phyloP scores from a whole-genome alignment of 2,888 invertebrate genomes.

The Thecocarcelia acutangulata region DNA sequence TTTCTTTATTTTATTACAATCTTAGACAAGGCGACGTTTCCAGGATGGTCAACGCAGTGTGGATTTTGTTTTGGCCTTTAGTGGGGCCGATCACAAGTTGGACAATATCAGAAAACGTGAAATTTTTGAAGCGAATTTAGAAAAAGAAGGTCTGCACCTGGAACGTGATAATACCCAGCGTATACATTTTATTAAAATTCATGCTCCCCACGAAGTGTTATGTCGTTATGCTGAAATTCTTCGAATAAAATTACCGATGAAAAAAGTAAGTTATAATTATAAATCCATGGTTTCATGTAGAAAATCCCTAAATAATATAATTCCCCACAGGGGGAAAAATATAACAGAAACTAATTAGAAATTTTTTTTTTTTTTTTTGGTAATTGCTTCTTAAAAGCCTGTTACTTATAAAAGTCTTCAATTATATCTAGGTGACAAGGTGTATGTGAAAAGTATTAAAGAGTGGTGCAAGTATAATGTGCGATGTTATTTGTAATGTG shows the following conservation, averaged over 20 bases:
- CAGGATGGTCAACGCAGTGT: slow-evolving; percentile 83
- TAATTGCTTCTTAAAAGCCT: too few relatives aligned
- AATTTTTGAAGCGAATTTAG: slow-evolving; percentile 85
- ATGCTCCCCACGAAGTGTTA: slow-evolving; percentile 87
- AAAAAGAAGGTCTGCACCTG: slow-evolving; percentile 84
- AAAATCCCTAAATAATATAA: too few relatives aligned
- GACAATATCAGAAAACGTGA: slow-evolving; percentile 82
- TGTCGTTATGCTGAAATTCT: slow-evolving; percentile 89
- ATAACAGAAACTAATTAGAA: too few relatives aligned
- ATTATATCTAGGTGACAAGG: too few relatives aligned
- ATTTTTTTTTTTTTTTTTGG: too few relatives aligned
- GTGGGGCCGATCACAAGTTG: slow-evolving; percentile 79
- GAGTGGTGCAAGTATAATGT: too few relatives aligned
- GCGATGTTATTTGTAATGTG: too few relatives aligned
- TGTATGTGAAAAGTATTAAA: too few relatives aligned
- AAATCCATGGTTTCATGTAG: too few relatives aligned
- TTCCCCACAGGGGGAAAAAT: too few relatives aligned
- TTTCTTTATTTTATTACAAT: slow-evolving; percentile 9
- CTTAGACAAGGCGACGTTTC: slow-evolving; percentile 82
- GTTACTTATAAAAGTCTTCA: too few relatives aligned
- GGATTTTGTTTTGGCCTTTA: slow-evolving; percentile 86
- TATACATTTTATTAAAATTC: slow-evolving; percentile 87
- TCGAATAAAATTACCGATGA: slow-evolving; percentile 89
- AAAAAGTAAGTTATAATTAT: slow-evolving; percentile 82
- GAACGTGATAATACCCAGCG: slow-evolving; percentile 85